These are phyloP conservation scores for Tromatobia lineatoria DNA, from an alignment of 2,888 invertebrate genomes.

Conservation along the genomic window DNA sequence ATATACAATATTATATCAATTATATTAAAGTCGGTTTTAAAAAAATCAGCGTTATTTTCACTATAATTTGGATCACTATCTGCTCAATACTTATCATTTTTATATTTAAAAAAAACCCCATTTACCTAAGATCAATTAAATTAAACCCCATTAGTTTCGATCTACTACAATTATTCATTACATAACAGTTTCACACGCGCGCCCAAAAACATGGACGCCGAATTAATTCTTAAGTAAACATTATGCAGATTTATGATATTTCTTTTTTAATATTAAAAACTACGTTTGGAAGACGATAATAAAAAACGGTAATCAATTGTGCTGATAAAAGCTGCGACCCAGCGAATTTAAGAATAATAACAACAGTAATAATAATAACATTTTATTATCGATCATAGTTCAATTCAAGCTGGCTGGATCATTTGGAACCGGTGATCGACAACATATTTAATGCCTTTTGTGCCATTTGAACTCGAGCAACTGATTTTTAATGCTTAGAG, in stretches of 20 bases:
- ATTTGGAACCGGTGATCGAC: conserved; percentile 30
- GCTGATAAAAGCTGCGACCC: background rate
- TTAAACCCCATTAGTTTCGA: background rate
- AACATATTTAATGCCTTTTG: conserved; percentile 43
- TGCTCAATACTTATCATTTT: too few species aligned
- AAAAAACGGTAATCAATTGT: background rate
- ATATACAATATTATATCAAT: too few species aligned
- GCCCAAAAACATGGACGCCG: background rate
- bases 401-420: conserved; percentile 47
- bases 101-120: too few species aligned
- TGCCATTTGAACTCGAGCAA: background rate
- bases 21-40: too few species aligned
- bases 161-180: background rate
- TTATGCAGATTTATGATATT: conserved; percentile 6
- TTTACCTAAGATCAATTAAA: too few species aligned
- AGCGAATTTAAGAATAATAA: background rate
- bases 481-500: background rate
- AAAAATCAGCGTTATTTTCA: too few species aligned
- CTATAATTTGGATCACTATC: too few species aligned
- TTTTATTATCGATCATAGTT: background rate
- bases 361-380: conserved; percentile 9
- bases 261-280: background rate
- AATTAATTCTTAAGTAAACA: background rate
- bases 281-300: background rate
- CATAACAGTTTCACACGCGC: background rate